Percentiles rank a stretch among this genome's conserved stretches.
These are phyloP conservation scores for Pachypeltis micranthus DNA, from an alignment of 1,140 invertebrate genomes.

Conservation along the genomic window DNA sequence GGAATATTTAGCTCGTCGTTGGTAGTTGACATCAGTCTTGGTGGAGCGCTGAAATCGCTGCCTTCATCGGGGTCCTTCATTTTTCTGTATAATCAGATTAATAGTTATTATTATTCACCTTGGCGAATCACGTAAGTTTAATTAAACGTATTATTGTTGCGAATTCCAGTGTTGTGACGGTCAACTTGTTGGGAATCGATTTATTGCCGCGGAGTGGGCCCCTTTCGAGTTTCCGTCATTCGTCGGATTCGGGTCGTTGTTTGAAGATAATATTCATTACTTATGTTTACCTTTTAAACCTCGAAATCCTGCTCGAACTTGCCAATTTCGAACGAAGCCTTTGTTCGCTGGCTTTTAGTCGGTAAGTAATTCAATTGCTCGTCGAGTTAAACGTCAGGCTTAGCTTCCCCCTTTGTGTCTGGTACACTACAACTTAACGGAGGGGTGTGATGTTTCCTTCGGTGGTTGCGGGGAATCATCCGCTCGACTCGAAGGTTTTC, in stretches of 20 bases:
- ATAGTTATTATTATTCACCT: slow-evolving; percentile 17
- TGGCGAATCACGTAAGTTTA: slow-evolving; percentile 19
- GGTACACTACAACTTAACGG: background rate
- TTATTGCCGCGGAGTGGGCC: background rate
- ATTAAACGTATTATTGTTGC: background rate
- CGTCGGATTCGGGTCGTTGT: background rate
- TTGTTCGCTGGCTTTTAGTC: background rate
- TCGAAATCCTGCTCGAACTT: background rate
- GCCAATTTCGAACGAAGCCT: background rate
- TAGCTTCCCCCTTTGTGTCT: background rate
- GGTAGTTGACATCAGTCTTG: slow-evolving; percentile 4
- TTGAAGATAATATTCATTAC: background rate
- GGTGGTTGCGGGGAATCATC: background rate
- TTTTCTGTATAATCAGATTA: slow-evolving; percentile 12
- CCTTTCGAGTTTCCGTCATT: background rate
- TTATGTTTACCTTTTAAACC: background rate
- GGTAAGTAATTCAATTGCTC: background rate
- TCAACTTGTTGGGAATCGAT: background rate
- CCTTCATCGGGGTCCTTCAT: slow-evolving; percentile 9
- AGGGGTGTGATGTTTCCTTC: too few species aligned
- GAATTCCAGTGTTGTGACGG: background rate
- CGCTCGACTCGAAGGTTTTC: too few species aligned
- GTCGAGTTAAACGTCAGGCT: background rate
- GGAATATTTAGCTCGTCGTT: background rate
- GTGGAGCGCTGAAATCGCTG: slow-evolving; percentile 19